Conservation (phyloP, 2,888 invertebrate species). For the Apeira syringaria region DNA sequence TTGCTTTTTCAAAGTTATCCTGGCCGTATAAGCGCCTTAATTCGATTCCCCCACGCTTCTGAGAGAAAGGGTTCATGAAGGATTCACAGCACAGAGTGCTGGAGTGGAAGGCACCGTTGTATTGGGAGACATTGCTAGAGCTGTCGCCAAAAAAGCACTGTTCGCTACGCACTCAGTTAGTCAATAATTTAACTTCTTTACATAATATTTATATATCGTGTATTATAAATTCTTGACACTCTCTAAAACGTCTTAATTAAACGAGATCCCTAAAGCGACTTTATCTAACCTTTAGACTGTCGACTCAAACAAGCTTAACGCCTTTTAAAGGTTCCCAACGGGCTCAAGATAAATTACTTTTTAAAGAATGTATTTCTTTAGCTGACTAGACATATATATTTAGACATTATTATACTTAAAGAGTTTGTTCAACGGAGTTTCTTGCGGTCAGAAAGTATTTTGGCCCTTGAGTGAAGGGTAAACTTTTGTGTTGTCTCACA, state of each 20-base stretch:
- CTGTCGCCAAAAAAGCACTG: no score
- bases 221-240: not conserved
- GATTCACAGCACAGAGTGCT: no score
- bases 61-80: no score
- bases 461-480: not conserved
- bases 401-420: no score
- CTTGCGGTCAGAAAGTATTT: not conserved
- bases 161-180: no score
- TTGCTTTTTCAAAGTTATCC: no score
- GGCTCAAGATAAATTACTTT: constrained; percentile 22
- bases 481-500: not conserved
- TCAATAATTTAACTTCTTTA: no score
- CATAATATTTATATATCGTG: no score
- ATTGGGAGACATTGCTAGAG: no score
- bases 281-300: constrained; percentile 3
- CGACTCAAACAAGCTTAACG: constrained; percentile 9
- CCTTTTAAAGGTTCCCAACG: constrained; percentile 2
- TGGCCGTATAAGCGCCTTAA: no score
- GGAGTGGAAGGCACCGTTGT: no score
- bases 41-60: no score
- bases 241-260: not conserved
- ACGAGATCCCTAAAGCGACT: not conserved
- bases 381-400: constrained; percentile 10
- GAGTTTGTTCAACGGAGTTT: not conserved
- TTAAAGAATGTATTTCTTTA: constrained; percentile 10